Evolutionary conservation across 1,140 invertebrate genomes (phyloP), one percentile per base, ranked within the genome.

Genomic region (Rhyacophila brunnea): DNA sequence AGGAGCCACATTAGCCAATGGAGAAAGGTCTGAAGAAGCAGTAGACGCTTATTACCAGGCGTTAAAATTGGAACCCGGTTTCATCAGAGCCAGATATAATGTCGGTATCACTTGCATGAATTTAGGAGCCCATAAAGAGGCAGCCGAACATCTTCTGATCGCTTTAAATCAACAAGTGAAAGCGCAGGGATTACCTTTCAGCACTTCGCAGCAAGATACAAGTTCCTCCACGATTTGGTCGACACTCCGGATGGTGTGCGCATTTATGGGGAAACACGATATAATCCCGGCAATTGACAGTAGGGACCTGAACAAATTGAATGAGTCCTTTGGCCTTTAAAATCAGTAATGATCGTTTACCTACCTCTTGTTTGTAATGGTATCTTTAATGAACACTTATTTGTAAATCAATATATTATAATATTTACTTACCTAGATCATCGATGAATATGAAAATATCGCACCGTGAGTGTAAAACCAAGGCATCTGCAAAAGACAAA

Each of bases 61-160:
- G 42, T 78, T 99, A 17, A 85, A 91, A 71, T 77, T 99, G 19
- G 88, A 91, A 48, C 97, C 97, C 2, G 96, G 96, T 11, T 99
- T 96, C 73, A 96, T 99, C 60, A 83, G 97, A 48, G 95, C 96
- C 14, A 83, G 97, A 64, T 99, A 97, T 70, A 99, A 99, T 80
- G 87, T 99, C 49, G 97, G 96, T 6, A 97, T 99, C 45, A 93
- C 93, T 51, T 99, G 96, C 72, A 92, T 98, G 71, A 97, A 98
- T 80, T 82, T 99, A n/a, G 88, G 89, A 67, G 92, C 92, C 18
- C 90, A 98, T 69, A 93, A 85, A 68, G 91, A 99, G 82, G 96
- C 96, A 7, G 92, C 90, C 32, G 95, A 98, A 76, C 96, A 99
- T 77, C 90, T 99, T 65, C 70, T 99, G 17, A 87, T 87, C 11